Conservation (phyloP, 1,140 invertebrate genomes). For the Leptonema lineaticorne region DNA sequence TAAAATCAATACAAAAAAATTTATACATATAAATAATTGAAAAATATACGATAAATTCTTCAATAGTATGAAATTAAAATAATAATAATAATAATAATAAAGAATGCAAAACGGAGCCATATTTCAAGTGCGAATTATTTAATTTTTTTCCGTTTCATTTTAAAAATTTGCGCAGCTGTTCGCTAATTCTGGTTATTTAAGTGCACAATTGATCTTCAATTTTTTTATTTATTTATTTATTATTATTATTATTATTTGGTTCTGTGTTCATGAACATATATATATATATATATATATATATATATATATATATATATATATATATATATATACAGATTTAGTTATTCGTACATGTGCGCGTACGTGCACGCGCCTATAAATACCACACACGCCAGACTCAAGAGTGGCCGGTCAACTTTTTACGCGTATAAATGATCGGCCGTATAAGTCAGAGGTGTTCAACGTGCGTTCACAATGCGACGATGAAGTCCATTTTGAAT, state of each 20-base stretch:
- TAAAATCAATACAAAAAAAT: too few relatives aligned
- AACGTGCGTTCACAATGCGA: background rate
- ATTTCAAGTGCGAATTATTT: background rate
- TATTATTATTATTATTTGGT: conserved; percentile 1
- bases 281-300: too few relatives aligned
- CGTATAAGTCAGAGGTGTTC: conserved; percentile 3
- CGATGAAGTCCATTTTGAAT: too few relatives aligned
- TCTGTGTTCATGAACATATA: too few relatives aligned
- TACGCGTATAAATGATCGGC: background rate
- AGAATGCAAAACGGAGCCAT: background rate
- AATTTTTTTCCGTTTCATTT: background rate
- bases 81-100: too few relatives aligned
- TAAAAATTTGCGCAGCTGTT: conserved; percentile 2
- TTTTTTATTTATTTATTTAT: background rate
- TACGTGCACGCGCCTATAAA: too few relatives aligned
- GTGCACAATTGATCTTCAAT: conserved; percentile 23
- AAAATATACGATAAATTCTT: background rate
- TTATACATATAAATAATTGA: conserved; percentile 11
- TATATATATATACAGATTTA: too few relatives aligned
- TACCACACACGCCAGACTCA: conserved; percentile 6
- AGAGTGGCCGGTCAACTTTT: conserved; percentile 24
- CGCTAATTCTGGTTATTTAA: conserved; percentile 15
- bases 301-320: too few relatives aligned
- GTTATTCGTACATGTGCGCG: background rate
- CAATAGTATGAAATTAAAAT: background rate